Percentiles rank a stretch among this genome's conserved stretches.
Evolutionary conservation across 2,113 vertebrate genomes (phyloP).

Genomic region (Lethenteron camtschaticum): DNA sequence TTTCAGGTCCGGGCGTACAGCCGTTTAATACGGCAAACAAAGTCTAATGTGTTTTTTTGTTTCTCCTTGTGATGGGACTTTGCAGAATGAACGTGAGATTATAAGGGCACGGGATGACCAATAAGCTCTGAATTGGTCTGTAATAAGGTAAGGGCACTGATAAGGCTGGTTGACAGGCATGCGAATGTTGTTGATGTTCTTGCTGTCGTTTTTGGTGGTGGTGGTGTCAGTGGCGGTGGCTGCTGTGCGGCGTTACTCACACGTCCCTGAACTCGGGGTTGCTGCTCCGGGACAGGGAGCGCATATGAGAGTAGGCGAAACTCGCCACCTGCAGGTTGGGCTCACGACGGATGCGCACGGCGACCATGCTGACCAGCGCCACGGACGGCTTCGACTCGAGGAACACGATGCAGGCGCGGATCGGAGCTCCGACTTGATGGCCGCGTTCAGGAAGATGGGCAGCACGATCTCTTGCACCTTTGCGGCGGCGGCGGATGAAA

Average conservation of each 20-base stretch:
- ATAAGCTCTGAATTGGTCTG: no score
- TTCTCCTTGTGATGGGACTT: no score
- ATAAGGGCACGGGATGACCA: no score
- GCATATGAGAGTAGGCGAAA: constrained; percentile 46
- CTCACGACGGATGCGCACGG: constrained; percentile 28
- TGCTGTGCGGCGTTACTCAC: constrained; percentile 24
- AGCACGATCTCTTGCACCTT: constrained; percentile 40
- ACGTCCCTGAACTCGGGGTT: constrained; percentile 19
- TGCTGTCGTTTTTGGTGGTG: background rate
- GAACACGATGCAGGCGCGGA: constrained; percentile 35
- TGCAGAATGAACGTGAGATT: no score
- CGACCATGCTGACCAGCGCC: constrained; percentile 26
- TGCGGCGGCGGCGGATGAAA: no score
- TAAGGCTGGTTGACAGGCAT: background rate
- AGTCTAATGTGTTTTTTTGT: no score
- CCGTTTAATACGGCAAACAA: no score
- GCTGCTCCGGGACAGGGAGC: constrained; percentile 30
- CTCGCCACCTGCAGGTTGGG: constrained; percentile 35
- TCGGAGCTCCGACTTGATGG: constrained; percentile 31
- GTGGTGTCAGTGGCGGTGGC: background rate
- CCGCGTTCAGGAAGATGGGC: constrained; percentile 31
- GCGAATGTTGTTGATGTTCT: background rate
- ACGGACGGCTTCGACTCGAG: constrained; percentile 38
- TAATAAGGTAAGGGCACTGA: background rate
- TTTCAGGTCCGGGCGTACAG: no score